These are phyloP conservation scores for Atherinosoma microstoma DNA, from an alignment of 2,797 vertebrate genomes.

Conservation along the genomic window DNA sequence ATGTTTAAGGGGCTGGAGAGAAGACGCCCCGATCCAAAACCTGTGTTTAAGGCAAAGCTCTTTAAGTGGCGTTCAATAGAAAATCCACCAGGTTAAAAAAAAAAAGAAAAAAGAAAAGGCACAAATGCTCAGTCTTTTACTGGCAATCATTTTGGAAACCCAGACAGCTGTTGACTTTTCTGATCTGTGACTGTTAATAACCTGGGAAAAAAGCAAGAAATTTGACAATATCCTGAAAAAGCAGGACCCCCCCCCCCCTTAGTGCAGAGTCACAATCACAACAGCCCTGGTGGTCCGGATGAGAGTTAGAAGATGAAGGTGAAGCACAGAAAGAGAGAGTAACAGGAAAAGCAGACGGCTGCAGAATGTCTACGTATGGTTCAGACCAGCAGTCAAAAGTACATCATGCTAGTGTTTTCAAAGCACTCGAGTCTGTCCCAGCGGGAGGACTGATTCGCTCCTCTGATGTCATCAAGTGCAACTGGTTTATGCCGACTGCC, in stretches of 20 bases:
- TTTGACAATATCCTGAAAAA: conserved; percentile 53
- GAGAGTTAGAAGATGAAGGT: conserved; percentile 47
- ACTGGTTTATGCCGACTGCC: conserved; percentile 37
- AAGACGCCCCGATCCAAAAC: conserved; percentile 68
- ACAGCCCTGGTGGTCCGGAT: conserved; percentile 59
- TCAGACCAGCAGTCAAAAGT: conserved; percentile 52
- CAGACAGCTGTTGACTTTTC: conserved; percentile 70
- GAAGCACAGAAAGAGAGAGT: conserved; percentile 49
- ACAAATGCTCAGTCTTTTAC: conserved; percentile 88
- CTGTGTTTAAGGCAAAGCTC: conserved; percentile 94
- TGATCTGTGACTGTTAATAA: conserved; percentile 28
- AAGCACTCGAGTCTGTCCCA: conserved; percentile 62
- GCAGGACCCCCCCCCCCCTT: conserved; percentile 50
- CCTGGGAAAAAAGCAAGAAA: conserved; percentile 36
- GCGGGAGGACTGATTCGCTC: conserved; percentile 26
- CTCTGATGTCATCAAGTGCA: conserved; percentile 43
- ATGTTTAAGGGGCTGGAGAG: conserved; percentile 39
- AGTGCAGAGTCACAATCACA: conserved; percentile 70
- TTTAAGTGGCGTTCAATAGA: conserved; percentile 84
- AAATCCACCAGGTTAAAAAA: conserved; percentile 82
- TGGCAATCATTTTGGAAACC: conserved; percentile 74
- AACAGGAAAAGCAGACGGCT: conserved; percentile 42
- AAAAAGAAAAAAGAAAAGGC: conserved; percentile 83
- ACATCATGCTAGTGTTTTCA: conserved; percentile 60
- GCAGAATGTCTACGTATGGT: conserved; percentile 21